A percentile compares a stretch with the other conserved stretches of the same genome.
Evolutionary conservation across 2,797 vertebrate species (phyloP).

Genomic region (Cynodonichthys magdalenae): DNA sequence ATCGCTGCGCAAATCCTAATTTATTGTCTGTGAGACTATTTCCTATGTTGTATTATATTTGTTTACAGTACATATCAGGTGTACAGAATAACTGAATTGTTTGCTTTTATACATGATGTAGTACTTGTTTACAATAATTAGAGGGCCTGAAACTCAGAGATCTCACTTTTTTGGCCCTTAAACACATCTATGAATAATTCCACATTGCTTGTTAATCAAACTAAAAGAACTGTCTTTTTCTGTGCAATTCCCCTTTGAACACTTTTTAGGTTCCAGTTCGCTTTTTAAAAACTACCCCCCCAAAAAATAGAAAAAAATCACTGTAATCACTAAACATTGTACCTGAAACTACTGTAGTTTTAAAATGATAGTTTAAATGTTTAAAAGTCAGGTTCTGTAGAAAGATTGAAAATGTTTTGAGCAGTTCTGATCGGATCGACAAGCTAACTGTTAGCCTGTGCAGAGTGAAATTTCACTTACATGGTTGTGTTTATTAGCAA

Average conservation of each 20-base stretch:
- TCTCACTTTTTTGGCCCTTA: constrained; percentile 55
- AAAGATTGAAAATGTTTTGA: too few relatives aligned
- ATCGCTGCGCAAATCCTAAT: constrained; percentile 48
- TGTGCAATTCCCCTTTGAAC: constrained; percentile 39
- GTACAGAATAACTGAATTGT: constrained; percentile 57
- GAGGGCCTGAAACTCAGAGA: constrained; percentile 66
- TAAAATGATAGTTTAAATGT: constrained; percentile 1
- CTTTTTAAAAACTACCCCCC: constrained; percentile 44
- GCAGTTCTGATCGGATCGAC: too few relatives aligned
- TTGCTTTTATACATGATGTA: constrained; percentile 70
- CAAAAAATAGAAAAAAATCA: constrained; percentile 44
- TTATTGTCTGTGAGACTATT: constrained; percentile 52
- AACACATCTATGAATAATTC: constrained; percentile 46
- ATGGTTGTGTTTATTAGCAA: too few relatives aligned
- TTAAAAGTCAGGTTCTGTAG: too few relatives aligned
- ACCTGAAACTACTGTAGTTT: constrained; percentile 45
- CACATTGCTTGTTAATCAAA: constrained; percentile 23
- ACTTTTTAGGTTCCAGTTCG: constrained; percentile 49
- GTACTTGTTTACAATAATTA: constrained; percentile 77
- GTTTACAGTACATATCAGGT: constrained; percentile 71
- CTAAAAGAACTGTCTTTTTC: constrained; percentile 23
- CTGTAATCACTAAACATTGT: constrained; percentile 40
- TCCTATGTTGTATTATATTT: constrained; percentile 68
- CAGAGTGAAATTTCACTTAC: too few relatives aligned
- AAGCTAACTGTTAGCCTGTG: too few relatives aligned